These are phyloP conservation scores for Calvadosia cruxmelitensis DNA, from an alignment of 30 jellyfish, hydroid and myxozoan species.

Conservation along the genomic window DNA sequence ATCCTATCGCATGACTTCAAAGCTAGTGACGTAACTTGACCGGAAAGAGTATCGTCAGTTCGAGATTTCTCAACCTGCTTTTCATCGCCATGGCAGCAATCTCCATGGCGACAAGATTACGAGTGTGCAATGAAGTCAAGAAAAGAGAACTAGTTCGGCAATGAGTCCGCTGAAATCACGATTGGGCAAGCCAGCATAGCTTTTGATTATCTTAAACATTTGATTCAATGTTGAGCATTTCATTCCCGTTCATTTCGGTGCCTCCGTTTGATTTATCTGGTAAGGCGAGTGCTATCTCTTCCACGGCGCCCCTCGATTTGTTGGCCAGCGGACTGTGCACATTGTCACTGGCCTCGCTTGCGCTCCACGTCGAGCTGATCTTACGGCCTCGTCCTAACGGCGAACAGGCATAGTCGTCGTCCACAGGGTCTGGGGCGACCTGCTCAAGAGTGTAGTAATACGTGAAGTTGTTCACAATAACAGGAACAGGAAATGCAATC, in stretches of 20 bases:
- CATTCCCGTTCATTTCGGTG: neutral
- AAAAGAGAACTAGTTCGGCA: too few species aligned
- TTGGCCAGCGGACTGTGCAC: neutral
- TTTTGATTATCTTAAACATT: neutral
- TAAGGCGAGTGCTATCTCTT: neutral
- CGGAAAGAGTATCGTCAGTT: too few species aligned
- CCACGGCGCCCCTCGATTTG: neutral
- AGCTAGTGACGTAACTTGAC: too few species aligned
- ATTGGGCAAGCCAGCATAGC: too few species aligned
- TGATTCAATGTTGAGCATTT: neutral
- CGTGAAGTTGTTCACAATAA: slow-evolving; percentile 84
- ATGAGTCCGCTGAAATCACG: too few species aligned
- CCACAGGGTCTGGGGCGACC: slow-evolving; percentile 87
- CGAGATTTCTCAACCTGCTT: too few species aligned
- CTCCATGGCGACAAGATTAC: too few species aligned
- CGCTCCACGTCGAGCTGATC: neutral
- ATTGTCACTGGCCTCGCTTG: neutral
- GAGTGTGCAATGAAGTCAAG: too few species aligned
- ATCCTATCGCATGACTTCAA: too few species aligned
- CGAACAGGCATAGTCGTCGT: slow-evolving; percentile 61
- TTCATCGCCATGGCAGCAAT: too few species aligned
- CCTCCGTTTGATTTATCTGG: neutral
- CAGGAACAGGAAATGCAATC: slow-evolving; percentile 94
- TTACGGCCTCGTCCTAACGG: slow-evolving; percentile 58
- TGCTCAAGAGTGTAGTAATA: slow-evolving; percentile 84